Conservation (phyloP, 2,888 invertebrate genomes). For the Drosophila mercatorum region DNA sequence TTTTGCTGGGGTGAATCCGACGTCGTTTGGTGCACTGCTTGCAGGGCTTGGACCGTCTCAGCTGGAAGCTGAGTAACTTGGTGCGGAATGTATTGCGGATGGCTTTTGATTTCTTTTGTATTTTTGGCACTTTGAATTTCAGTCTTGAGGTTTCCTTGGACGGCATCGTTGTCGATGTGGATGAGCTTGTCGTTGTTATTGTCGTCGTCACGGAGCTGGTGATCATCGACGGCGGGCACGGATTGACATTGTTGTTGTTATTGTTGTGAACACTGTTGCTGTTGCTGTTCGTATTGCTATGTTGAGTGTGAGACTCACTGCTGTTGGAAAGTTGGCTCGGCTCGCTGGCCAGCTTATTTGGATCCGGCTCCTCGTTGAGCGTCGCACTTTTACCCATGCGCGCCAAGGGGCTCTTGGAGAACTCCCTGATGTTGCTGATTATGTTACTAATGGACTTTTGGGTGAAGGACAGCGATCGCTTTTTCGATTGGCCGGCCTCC, state of each 20-base stretch:
- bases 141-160: slow-evolving; percentile 80
- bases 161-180: slow-evolving; percentile 60
- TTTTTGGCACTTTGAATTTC: slow-evolving; percentile 83
- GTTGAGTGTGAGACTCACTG: slow-evolving; percentile 45
- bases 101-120: slow-evolving; percentile 83
- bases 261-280: slow-evolving; percentile 35
- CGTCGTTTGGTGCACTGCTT: slow-evolving; percentile 83
- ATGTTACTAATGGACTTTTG: slow-evolving; percentile 83
- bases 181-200: slow-evolving; percentile 49
- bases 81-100: slow-evolving; percentile 83
- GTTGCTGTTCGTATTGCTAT: slow-evolving; percentile 39
- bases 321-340: slow-evolving; percentile 39
- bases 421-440: slow-evolving; percentile 83
- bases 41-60: slow-evolving; percentile 79
- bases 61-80: slow-evolving; percentile 82
- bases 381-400: slow-evolving; percentile 59
- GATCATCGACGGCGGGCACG: slow-evolving; percentile 49
- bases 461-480: slow-evolving; percentile 83
- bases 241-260: slow-evolving; percentile 37
- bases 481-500: slow-evolving; percentile 68
- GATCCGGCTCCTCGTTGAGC: slow-evolving; percentile 61
- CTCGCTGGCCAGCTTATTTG: slow-evolving; percentile 30
- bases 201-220: slow-evolving; percentile 55
- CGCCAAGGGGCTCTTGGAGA: slow-evolving; percentile 80
- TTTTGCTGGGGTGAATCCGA: slow-evolving; percentile 83